These are phyloP conservation scores for Hirtodrosophila cameraria DNA, from an alignment of 2,888 invertebrate species.

Conservation along the genomic window DNA sequence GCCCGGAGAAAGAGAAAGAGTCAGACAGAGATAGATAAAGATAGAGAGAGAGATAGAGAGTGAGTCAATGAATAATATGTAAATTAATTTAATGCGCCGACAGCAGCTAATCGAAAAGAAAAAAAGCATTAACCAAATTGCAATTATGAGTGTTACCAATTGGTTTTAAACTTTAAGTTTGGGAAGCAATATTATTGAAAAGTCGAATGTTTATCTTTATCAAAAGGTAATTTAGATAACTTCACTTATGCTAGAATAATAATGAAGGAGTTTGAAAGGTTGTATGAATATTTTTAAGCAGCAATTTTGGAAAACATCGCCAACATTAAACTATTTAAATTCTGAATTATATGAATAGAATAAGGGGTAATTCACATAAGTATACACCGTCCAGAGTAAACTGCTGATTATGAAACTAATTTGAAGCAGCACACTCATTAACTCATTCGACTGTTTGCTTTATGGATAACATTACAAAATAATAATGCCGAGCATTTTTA, in stretches of 20 bases:
- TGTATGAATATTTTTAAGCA: too few relatives aligned
- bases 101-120: slow-evolving; percentile 25
- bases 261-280: too few relatives aligned
- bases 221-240: too few relatives aligned
- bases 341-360: not conserved
- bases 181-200: not conserved
- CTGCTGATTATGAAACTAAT: slow-evolving; percentile 64
- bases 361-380: not conserved
- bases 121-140: not conserved
- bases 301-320: too few relatives aligned
- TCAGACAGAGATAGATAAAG: not conserved
- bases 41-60: not conserved
- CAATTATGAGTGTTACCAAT: not conserved
- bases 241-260: too few relatives aligned
- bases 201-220: too few relatives aligned
- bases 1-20: slow-evolving; percentile 5
- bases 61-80: slow-evolving; percentile 7
- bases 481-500: slow-evolving; percentile 54
- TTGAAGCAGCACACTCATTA: slow-evolving; percentile 38
- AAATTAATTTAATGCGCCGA: slow-evolving; percentile 37
- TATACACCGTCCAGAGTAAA: slow-evolving; percentile 10
- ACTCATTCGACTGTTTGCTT: slow-evolving; percentile 47
- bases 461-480: slow-evolving; percentile 60
- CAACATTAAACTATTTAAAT: too few relatives aligned
- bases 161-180: too few relatives aligned